These are phyloP conservation scores for Falco novaeseelandiae DNA, from an alignment of 2,797 vertebrate genomes.

Conservation along the genomic window DNA sequence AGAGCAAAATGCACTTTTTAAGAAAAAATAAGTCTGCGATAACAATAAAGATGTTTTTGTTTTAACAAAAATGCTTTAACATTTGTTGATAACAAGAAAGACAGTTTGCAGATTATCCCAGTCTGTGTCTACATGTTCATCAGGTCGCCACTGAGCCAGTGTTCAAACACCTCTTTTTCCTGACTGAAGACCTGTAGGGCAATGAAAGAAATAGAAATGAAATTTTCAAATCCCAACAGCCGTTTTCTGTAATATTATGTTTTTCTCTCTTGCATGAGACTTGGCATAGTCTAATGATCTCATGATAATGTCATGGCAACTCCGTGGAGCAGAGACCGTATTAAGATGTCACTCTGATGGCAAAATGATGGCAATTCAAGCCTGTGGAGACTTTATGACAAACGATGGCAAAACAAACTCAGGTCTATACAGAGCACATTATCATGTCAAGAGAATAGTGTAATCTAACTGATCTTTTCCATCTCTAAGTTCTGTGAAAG, in stretches of 20 bases:
- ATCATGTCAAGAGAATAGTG: constrained; percentile 53
- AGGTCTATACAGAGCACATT: constrained; percentile 48
- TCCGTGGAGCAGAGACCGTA: constrained; percentile 47
- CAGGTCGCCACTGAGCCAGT: background rate
- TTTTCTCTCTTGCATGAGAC: constrained; percentile 25
- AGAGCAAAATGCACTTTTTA: background rate
- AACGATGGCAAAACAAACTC: constrained; percentile 57
- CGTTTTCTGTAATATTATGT: constrained; percentile 21
- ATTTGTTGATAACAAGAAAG: constrained; percentile 83
- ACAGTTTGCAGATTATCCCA: constrained; percentile 87
- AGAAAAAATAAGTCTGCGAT: constrained; percentile 55
- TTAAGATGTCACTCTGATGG: constrained; percentile 70
- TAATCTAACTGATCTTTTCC: constrained; percentile 60
- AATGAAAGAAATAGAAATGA: constrained; percentile 12
- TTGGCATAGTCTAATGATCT: constrained; percentile 64
- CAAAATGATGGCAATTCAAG: constrained; percentile 62
- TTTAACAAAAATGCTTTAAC: background rate
- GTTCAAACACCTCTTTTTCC: background rate
- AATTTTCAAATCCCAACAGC: constrained; percentile 15
- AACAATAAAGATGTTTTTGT: constrained; percentile 82
- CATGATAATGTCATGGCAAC: constrained; percentile 40
- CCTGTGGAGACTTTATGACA: constrained; percentile 49
- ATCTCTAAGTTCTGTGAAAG: constrained; percentile 20
- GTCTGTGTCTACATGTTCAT: constrained; percentile 17
- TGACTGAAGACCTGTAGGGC: background rate